Evolutionary conservation across 1,140 invertebrate genomes (phyloP).

Genomic region (Pristionchus pacificus): DNA sequence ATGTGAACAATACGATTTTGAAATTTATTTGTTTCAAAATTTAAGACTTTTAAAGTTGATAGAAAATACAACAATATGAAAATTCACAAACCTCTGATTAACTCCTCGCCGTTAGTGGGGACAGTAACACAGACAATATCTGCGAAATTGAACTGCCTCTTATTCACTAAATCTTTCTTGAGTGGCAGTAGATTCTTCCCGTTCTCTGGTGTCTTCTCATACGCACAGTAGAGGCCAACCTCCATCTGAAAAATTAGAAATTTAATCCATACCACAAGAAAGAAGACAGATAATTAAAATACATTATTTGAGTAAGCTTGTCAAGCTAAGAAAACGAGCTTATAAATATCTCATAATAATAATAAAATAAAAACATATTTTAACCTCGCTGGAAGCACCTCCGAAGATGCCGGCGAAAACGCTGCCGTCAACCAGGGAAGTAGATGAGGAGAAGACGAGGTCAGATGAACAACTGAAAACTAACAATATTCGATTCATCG

Average conservation of each 20-base stretch:
- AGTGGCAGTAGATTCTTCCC: neutral
- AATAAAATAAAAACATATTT: neutral
- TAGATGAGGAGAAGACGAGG: too few relatives aligned
- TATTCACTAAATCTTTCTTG: neutral
- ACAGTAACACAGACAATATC: neutral
- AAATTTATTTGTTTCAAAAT: too few relatives aligned
- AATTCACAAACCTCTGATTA: neutral
- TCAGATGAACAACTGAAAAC: too few relatives aligned
- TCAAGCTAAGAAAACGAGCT: too few relatives aligned
- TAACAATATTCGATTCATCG: too few relatives aligned
- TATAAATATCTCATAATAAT: neutral
- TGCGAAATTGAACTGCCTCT: neutral
- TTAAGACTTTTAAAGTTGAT: too few relatives aligned
- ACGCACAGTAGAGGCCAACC: neutral
- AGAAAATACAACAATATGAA: neutral
- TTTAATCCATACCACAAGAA: too few relatives aligned
- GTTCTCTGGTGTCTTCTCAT: neutral
- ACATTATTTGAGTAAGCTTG: too few relatives aligned
- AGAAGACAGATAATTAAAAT: too few relatives aligned
- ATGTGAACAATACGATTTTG: too few relatives aligned
- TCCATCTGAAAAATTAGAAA: neutral
- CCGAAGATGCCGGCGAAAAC: neutral
- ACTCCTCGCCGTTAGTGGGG: neutral
- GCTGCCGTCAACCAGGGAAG: too few relatives aligned
- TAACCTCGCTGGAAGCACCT: neutral